Evolutionary conservation across 2,888 invertebrate species (phyloP).

Genomic region (Melieria omissa): DNA sequence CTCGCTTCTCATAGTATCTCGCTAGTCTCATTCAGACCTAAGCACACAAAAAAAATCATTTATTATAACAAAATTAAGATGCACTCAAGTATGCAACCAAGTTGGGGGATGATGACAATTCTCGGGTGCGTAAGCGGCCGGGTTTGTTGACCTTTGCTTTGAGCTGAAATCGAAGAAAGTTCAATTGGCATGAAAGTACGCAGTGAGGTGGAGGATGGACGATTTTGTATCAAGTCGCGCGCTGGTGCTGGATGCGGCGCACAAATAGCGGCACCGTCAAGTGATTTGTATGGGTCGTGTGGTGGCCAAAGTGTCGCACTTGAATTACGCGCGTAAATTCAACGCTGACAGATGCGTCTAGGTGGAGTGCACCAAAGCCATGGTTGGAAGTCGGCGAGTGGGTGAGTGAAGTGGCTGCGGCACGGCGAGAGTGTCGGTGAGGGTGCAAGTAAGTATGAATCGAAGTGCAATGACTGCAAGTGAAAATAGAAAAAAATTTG

Average conservation of each 20-base stretch:
- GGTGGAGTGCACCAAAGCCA: neutral
- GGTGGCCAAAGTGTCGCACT: slow-evolving; percentile 25
- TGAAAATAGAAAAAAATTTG: neutral
- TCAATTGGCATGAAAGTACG: slow-evolving; percentile 21
- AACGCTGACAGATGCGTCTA: slow-evolving; percentile 31
- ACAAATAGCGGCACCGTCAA: slow-evolving; percentile 10
- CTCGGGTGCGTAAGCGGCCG: slow-evolving; percentile 20
- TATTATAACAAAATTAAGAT: too few relatives aligned
- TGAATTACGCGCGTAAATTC: slow-evolving; percentile 30
- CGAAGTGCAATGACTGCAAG: neutral
- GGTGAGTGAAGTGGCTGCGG: too few relatives aligned
- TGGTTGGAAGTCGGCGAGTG: too few relatives aligned
- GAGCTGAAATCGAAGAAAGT: slow-evolving; percentile 26
- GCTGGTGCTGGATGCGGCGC: too few relatives aligned
- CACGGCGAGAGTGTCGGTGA: neutral
- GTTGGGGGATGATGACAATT: slow-evolving; percentile 17
- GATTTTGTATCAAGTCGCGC: neutral
- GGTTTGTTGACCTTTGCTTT: slow-evolving; percentile 34
- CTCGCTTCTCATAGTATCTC: too few relatives aligned
- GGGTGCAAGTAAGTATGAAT: neutral
- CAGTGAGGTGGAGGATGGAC: neutral
- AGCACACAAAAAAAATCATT: too few relatives aligned
- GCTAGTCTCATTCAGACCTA: too few relatives aligned
- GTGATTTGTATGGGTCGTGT: slow-evolving; percentile 24
- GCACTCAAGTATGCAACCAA: neutral